Evolutionary conservation across 1,140 invertebrate genomes (phyloP), one percentile per base, ranked within the genome.

Genomic region (Galleria mellonella): DNA sequence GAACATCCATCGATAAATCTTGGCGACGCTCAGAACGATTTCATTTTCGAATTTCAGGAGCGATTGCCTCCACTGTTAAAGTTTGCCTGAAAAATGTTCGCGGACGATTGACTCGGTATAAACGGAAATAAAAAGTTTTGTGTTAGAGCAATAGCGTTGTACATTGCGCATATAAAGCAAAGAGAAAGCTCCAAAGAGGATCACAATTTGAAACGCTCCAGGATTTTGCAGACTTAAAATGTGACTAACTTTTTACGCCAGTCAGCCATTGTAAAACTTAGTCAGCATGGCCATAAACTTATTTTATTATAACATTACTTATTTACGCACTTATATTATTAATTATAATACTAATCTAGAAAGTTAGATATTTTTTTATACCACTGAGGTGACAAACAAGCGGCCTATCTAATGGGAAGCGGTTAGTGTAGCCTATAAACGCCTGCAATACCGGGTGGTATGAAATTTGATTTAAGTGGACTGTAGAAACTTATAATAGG

Each of bases 1-100:
- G 77, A 85, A 82, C 78, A 82, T 82, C 68, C 78, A 85, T 81
- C 82, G 75, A 85, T 85, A 85, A 85, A 85, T 85, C 82, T 85
- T 76, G 70, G 78, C 73, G 82, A 76, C 73, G 75, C 76, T 79
- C 70, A 61, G 68, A 76, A 83, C 78, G 82, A 85, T 85, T 85
- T 85, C 78, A 85, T 85, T 85, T 85, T 85, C 82, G 78, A 82
- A 85, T 85, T 85, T 85, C 82, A 83, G 77, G 73, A 85, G 61
- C 82, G 82, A 85, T 85, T 85, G 78, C 77, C 75, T 79, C 78
- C 72, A 83, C 74, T 83, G 82, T 85, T 83, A 82, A 85, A 85
- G 73, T 85, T 85, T 85, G 75, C 75, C 74, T 85, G 82, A 85
- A 85, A 85, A 85, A 83, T 85, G 72, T 83, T 81, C 75, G 70